Evolutionary conservation across 2,888 invertebrate species (phyloP).

Genomic region (Kryphioiulus occultus): DNA sequence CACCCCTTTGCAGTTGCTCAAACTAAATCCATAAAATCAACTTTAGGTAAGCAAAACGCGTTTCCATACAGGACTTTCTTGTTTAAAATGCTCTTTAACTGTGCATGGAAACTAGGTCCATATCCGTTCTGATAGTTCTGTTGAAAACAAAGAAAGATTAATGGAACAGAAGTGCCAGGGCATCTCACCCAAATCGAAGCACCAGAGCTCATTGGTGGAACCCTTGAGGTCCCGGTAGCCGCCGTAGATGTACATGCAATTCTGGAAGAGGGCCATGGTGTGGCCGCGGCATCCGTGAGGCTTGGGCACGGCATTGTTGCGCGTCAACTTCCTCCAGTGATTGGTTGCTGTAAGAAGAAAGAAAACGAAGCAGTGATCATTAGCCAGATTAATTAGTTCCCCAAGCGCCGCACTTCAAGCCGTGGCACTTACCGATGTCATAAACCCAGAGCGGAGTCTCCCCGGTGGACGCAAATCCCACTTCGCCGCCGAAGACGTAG

Average conservation of each 20-base stretch:
- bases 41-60: no score
- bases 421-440: constrained; percentile 70
- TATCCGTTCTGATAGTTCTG: neutral
- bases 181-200: constrained; percentile 79
- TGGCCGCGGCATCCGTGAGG: constrained; percentile 85
- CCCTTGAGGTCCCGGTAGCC: constrained; percentile 86
- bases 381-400: neutral
- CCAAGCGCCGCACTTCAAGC: neutral
- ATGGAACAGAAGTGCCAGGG: neutral
- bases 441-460: constrained; percentile 88
- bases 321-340: constrained; percentile 71
- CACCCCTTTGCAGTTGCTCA: neutral
- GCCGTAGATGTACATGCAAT: constrained; percentile 83
- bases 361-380: neutral
- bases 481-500: constrained; percentile 87
- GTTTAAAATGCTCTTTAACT: no score
- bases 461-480: constrained; percentile 76
- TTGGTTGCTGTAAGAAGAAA: constrained; percentile 62
- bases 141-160: neutral
- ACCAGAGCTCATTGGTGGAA: constrained; percentile 85
- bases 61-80: no score
- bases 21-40: no score
- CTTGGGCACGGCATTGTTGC: constrained; percentile 62
- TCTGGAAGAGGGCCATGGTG: constrained; percentile 78
- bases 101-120: no score